Evolutionary conservation across 2,888 invertebrate species (phyloP), one percentile per base, ranked within the genome.

Genomic region (Polylopha cassiicola): DNA sequence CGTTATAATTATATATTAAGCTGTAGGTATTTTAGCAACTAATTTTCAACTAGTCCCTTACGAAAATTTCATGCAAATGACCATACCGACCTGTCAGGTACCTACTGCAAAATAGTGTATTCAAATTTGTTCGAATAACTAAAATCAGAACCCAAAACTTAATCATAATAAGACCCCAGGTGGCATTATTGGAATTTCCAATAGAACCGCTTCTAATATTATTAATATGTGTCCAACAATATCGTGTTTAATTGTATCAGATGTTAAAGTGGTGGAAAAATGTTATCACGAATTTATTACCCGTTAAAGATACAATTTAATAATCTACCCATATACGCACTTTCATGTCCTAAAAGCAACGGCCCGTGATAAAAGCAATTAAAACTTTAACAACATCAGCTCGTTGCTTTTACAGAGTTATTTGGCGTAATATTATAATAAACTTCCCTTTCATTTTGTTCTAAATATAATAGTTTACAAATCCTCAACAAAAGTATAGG

Each of bases 331-430:
- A 59, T 61, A n/a, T n/a, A 72, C 70, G 68, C 73, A 69, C 70
- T 70, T 71, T 65, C 65, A 56, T 60, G 59, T 67, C 68, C 66
- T 72, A 66, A 75, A 74, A 73, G 71, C 70, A 65, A 65, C 70
- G 60, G 65, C 60, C 69, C 65, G 60, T 68, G 71, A 73, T 76
- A 78, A 77, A 79, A 78, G 77, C 79, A 79, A 81, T 80, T 81
- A 78, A 79, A 79, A 79, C 74, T 81, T 78, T 73, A 73, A 71
- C 73, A 71, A 55, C 70, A 73, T 71, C 65, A 65, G 63, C 65
- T 72, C 65, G 62, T 61, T 31, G 24, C 23, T 29, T 36, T 24
- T 27, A 36, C 33, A 22, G 17, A 27, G 33, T 24, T 38, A 43
- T 37, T 26, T 18, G 16, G 29, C 38, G 29, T 38, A 38, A 28